phyloP scores from a whole-genome alignment of 2,113 vertebrate genomes.

The Myrmophylax atrothorax region DNA sequence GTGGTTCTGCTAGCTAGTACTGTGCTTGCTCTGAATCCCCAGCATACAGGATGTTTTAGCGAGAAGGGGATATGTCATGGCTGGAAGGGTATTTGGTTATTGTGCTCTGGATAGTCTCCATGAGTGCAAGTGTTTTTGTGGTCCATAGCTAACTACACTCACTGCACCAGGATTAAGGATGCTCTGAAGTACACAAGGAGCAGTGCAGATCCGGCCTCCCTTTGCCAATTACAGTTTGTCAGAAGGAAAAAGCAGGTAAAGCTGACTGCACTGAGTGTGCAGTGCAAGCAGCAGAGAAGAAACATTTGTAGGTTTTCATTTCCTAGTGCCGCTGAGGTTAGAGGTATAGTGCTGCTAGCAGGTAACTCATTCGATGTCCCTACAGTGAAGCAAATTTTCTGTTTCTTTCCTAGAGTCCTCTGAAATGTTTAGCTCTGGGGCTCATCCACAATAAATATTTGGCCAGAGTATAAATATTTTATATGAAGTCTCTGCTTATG shows the following conservation, averaged over 20 bases:
- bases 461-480: neutral
- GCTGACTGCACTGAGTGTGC: neutral
- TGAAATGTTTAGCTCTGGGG: neutral
- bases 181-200: neutral
- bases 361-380: neutral
- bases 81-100: neutral
- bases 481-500: neutral
- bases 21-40: fast-evolving
- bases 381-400: neutral
- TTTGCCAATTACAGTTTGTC: neutral
- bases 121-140: neutral
- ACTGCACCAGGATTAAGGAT: neutral
- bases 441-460: neutral
- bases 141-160: neutral
- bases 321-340: neutral
- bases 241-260: neutral
- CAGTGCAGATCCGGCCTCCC: neutral
- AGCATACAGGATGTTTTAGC: neutral
- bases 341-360: neutral
- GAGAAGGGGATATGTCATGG: neutral
- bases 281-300: neutral
- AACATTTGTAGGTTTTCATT: neutral
- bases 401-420: neutral
- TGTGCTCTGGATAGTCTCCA: neutral
- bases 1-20: neutral